A percentile compares a stretch with the other conserved stretches of the same genome.
phyloP scores from a whole-genome alignment of 2,113 vertebrate species.

The Psilopsiagon aurifrons region DNA sequence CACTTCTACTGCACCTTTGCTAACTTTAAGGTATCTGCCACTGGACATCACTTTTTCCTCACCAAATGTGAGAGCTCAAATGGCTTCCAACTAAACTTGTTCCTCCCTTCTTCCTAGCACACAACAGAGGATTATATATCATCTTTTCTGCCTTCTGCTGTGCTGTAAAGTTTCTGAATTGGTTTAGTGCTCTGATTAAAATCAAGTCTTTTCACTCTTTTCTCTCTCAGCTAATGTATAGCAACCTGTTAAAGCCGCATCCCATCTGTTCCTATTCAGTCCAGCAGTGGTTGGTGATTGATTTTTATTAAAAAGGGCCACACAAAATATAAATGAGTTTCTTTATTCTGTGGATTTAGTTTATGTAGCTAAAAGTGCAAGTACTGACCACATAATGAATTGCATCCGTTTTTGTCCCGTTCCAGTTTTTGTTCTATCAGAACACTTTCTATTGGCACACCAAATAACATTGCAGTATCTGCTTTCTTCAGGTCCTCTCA shows the following conservation, averaged over 20 bases:
- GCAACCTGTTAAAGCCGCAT: not conserved
- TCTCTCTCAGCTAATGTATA: conserved; percentile 13
- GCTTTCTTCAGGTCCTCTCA: not conserved
- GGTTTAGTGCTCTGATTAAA: conserved; percentile 39
- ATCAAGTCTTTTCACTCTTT: conserved; percentile 46
- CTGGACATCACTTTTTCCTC: not conserved
- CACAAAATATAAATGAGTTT: conserved; percentile 28
- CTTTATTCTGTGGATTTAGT: not conserved
- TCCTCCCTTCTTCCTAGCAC: not conserved
- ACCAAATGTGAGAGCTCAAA: not conserved
- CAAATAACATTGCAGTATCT: not conserved
- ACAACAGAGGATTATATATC: not conserved
- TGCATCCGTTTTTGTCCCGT: not conserved
- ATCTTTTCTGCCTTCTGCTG: conserved; percentile 36
- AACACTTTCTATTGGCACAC: not conserved
- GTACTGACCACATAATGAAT: not conserved
- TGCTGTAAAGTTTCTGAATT: conserved; percentile 34
- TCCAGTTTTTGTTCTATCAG: not conserved
- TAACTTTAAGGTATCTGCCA: not conserved
- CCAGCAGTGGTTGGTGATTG: not conserved
- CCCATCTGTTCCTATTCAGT: conserved; percentile 45
- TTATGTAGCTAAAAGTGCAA: not conserved
- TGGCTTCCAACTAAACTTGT: not conserved
- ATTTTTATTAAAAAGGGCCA: conserved; percentile 25
- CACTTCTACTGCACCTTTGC: not conserved